Evolutionary conservation across 2,888 invertebrate species (phyloP).

Genomic region (Drosophila anomelani): DNA sequence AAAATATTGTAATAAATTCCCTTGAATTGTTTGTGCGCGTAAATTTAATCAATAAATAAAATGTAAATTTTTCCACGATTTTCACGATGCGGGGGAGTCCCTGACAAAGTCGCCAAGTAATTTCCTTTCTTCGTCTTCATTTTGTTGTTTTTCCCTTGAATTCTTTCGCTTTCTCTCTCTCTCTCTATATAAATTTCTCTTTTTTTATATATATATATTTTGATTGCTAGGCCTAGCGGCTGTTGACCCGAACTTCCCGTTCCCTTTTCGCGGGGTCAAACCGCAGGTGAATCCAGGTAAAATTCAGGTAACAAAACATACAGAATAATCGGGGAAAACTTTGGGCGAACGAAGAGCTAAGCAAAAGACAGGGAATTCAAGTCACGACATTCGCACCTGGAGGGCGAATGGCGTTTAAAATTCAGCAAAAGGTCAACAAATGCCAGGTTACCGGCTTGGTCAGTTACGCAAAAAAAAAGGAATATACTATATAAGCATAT

Average conservation of each 20-base stretch:
- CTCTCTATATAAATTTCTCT: background rate
- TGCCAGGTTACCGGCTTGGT: conserved; percentile 36
- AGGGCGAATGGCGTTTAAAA: conserved; percentile 56
- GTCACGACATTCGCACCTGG: conserved; percentile 61
- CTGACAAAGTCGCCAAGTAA: conserved; percentile 20
- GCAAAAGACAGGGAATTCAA: conserved; percentile 52
- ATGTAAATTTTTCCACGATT: conserved; percentile 26
- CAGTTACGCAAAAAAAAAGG: conserved; percentile 30
- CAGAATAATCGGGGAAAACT: conserved; percentile 31
- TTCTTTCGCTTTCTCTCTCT: background rate
- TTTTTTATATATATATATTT: conserved; percentile 6
- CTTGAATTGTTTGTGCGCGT: conserved; percentile 6
- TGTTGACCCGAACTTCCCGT: conserved; percentile 25
- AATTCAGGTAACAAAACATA: conserved; percentile 10
- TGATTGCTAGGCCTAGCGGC: conserved; percentile 34
- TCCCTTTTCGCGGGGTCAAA: conserved; percentile 13
- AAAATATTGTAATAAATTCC: conserved; percentile 28
- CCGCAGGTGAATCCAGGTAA: conserved; percentile 16
- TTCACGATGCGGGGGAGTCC: background rate
- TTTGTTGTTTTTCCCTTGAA: background rate
- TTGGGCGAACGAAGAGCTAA: conserved; percentile 6
- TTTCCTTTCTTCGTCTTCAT: conserved; percentile 8
- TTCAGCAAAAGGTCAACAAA: conserved; percentile 55
- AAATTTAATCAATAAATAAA: conserved; percentile 39
- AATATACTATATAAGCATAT: conserved; percentile 12